phyloP scores from a whole-genome alignment of 2,888 invertebrate genomes.

The Oligia latruncula region DNA sequence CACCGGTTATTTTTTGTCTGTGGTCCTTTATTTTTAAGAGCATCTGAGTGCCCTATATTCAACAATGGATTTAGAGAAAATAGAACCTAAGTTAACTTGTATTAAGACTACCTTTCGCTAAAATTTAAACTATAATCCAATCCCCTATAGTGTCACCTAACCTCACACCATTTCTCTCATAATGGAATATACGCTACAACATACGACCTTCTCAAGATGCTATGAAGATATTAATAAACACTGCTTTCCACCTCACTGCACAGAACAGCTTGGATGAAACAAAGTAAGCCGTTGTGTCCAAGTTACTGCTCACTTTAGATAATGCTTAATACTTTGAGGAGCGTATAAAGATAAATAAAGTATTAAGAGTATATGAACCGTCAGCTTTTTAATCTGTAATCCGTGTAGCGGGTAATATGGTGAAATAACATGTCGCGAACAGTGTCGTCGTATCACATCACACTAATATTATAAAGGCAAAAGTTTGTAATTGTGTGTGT shows the following conservation, averaged over 20 bases:
- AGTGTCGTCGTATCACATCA: background rate
- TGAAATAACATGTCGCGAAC: background rate
- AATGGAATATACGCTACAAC: conserved; percentile 15
- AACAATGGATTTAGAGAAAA: too few species aligned
- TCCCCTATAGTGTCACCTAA: background rate
- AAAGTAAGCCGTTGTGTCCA: conserved; percentile 68
- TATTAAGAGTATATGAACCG: background rate
- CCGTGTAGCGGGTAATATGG: background rate
- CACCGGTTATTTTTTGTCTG: too few species aligned
- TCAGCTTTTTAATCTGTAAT: background rate
- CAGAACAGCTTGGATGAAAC: conserved; percentile 68
- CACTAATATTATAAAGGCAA: too few species aligned
- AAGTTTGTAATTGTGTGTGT: too few species aligned
- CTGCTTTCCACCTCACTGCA: conserved; percentile 70
- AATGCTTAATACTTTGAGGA: conserved; percentile 26
- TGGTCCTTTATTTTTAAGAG: too few species aligned
- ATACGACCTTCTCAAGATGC: conserved; percentile 26
- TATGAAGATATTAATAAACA: conserved; percentile 66
- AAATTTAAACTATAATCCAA: background rate
- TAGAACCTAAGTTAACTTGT: background rate
- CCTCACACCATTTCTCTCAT: conserved; percentile 13
- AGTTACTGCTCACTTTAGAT: conserved; percentile 66
- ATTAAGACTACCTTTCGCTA: background rate
- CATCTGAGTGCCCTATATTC: too few species aligned
- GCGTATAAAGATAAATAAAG: conserved; percentile 9